Conservation (phyloP, 1,140 invertebrate genomes). For the Agrypnia vestita region DNA sequence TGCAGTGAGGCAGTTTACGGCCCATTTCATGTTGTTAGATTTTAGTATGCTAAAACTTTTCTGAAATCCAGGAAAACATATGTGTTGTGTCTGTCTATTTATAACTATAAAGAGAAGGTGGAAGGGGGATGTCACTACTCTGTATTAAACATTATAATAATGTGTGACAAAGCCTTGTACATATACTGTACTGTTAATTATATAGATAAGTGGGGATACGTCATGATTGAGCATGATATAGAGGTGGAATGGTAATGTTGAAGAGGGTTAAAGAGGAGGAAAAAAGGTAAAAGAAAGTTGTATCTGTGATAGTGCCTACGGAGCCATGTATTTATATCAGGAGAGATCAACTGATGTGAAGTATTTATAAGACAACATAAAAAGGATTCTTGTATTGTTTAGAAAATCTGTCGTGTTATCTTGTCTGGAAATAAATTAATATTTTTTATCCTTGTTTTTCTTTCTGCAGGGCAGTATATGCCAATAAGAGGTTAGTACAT, state of each 20-base stretch:
- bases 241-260: not conserved
- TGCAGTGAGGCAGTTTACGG: no score
- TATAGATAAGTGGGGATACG: not conserved
- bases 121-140: no score
- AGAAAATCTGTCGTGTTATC: conserved; percentile 28
- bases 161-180: conserved; percentile 31
- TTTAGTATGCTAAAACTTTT: no score
- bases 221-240: no score
- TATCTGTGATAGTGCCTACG: conserved; percentile 61
- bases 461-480: no score
- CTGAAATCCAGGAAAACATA: no score
- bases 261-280: not conserved
- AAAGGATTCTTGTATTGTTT: conserved; percentile 44
- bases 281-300: conserved; percentile 38
- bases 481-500: no score
- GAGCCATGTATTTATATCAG: conserved; percentile 46
- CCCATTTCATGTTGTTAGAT: no score
- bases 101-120: no score
- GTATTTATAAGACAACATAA: conserved; percentile 36
- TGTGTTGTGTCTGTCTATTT: no score
- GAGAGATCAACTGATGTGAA: conserved; percentile 37
- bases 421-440: conserved; percentile 53
- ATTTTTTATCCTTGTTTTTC: conserved; percentile 40
- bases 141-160: not conserved
- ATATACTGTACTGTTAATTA: not conserved